Evolutionary conservation across 1,140 invertebrate species (phyloP).

Genomic region (Drosophila willistoni): DNA sequence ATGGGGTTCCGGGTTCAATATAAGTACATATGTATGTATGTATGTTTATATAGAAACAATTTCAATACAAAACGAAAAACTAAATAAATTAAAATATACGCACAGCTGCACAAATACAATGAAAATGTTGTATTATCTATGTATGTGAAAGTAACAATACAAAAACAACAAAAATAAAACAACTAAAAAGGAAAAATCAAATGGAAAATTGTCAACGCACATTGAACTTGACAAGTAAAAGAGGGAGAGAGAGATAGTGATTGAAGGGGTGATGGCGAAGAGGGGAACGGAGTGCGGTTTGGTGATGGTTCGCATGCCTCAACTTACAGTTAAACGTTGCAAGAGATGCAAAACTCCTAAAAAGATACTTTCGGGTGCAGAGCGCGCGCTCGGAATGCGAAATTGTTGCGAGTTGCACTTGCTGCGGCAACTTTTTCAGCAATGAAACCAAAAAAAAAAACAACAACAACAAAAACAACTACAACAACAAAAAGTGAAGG

Average conservation of each 20-base stretch:
- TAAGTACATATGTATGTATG: neutral
- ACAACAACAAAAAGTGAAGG: conserved; percentile 73
- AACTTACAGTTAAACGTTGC: conserved; percentile 75
- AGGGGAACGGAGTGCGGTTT: neutral
- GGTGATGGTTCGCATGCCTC: conserved; percentile 53
- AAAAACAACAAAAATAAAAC: conserved; percentile 47
- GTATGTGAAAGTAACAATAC: conserved; percentile 61
- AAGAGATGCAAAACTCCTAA: conserved; percentile 72
- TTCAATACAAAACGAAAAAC: neutral
- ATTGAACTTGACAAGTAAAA: conserved; percentile 72
- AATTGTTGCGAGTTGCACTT: conserved; percentile 70
- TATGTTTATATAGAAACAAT: neutral
- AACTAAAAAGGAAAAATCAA: conserved; percentile 58
- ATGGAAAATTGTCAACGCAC: conserved; percentile 80
- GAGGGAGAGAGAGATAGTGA: conserved; percentile 14
- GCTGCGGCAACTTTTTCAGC: conserved; percentile 73
- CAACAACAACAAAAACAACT: conserved; percentile 16
- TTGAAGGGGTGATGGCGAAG: neutral
- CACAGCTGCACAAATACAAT: conserved; percentile 72
- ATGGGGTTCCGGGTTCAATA: conserved; percentile 74
- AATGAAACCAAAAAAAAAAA: conserved; percentile 33
- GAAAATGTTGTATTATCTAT: conserved; percentile 8
- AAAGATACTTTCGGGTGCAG: conserved; percentile 65
- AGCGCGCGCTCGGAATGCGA: conserved; percentile 70
- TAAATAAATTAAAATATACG: conserved; percentile 75